Base-by-base conservation (phyloP, 2,797 vertebrate genomes). In the Pachyuromys duprasi region DNA sequence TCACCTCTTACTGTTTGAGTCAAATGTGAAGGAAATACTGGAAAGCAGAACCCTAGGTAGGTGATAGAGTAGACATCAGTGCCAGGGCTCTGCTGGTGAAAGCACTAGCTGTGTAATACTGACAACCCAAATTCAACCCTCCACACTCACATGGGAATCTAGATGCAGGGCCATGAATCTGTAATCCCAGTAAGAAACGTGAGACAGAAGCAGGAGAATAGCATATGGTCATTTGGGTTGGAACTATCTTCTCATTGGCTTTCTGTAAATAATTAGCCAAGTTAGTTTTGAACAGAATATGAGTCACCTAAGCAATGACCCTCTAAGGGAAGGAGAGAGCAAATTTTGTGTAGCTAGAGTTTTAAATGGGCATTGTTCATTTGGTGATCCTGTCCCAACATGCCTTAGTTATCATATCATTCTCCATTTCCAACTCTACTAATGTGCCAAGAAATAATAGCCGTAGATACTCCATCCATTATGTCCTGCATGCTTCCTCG, bases 251-350 rank as follows among this genome's bases (percentile, higher is more conserved):
- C 53, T 89, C 87, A 90, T 45, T 92, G 49, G 69, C 33, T 82
- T 49, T 93, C 72, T 89, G 39, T 84, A 80, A 45, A 33, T 88
- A 90, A 80, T 82, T 74, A 93, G 20, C 55, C 91, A 92, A 89
- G 63, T 53, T 84, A 67, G 6, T 79, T 95, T 94, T 93, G n/a
- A 95, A 95, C 26, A 88, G 65, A 95, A 67, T 31, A 76, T 63
- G 26, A 92, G 70, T 90, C 55, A 86, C 57, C 49, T 84, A 95
- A 95, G n/a, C 65, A 49, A 93, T 90, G n/a, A 67, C 18, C 67
- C 84, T 69, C n/a, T 31, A 89, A 95, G 26, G 86, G 88, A 97
- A 90, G 93, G 60, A 22, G 62, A 95, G 12, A 0, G 28, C 12
- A 55, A 24, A 79, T 86, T 24, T n/a, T 22, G 9, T 49, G 26